Evolutionary conservation across 2,888 invertebrate genomes (phyloP), one percentile per base, ranked within the genome.

Genomic region (Molorchus minor): DNA sequence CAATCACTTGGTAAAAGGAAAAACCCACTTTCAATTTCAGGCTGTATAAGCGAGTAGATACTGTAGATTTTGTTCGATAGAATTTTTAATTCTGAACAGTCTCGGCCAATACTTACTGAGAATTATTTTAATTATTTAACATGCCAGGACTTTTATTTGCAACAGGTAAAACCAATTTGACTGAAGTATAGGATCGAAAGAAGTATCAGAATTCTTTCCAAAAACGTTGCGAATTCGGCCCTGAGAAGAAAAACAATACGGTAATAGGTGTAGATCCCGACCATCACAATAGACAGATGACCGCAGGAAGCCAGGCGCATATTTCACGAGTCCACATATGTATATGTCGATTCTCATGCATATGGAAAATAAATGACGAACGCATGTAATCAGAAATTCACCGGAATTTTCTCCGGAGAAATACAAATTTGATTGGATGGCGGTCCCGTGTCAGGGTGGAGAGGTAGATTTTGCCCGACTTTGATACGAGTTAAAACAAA

Each of bases 401-500:
- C 73, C 69, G 69, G 74, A 75, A 78, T 77, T 78, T 79, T 75
- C 78, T 79, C 79, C 71, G 70, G 79, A 79, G 79, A 78, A 77
- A 79, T 78, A 75, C 74, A 72, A 75, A 79, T 78, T 76, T 79
- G 77, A 79, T 79, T 78, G 78, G 78, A 78, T 79, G 71, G 43
- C 29, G 51, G 69, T 65, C 65, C 69, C 69, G 61, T 55, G 64
- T 59, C 64, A 63, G 64, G 30, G 12, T 16, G 33, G 8, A 13
- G 52, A 41, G 40, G 36, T 49, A 38, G 13, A 49, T 40, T 52
- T 52, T 12, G 4, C n/a, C 21, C 52, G 17, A 41, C 40, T 52
- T 52, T 40, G 52, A 7, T 21, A 13, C 13, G 36, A 52, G 52
- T 41, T 41, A 29, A 40, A 52, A 52, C 41, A 52, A 52, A 30